These are phyloP conservation scores for Physocephala rufipes DNA, from an alignment of 2,888 invertebrate genomes.

Conservation along the genomic window DNA sequence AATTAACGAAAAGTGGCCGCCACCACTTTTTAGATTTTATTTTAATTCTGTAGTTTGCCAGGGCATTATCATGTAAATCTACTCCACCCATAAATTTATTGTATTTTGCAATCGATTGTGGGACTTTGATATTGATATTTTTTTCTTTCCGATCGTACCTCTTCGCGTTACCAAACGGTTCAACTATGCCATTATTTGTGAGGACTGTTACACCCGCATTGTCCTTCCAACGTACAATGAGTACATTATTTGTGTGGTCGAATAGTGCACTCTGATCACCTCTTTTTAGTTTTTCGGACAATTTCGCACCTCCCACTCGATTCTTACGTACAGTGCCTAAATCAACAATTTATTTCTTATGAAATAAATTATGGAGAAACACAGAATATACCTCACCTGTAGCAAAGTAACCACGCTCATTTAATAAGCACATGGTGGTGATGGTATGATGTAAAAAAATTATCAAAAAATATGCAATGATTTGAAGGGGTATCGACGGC, in stretches of 20 bases:
- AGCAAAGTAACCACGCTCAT: conserved; percentile 12
- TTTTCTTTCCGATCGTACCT: not conserved
- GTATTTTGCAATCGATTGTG: not conserved
- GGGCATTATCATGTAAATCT: no score
- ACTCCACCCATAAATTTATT: conserved; percentile 7
- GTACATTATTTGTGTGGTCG: not conserved
- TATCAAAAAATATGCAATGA: no score
- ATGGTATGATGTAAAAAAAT: no score
- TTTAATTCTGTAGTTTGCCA: no score
- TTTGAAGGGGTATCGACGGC: no score
- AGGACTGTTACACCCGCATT: not conserved
- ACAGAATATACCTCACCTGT: not conserved
- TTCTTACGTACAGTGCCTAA: not conserved
- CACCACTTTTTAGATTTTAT: not conserved
- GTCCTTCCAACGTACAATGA: not conserved
- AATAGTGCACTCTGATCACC: conserved; percentile 3
- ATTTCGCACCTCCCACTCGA: not conserved
- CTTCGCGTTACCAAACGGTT: not conserved
- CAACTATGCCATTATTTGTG: not conserved
- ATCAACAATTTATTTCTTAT: not conserved
- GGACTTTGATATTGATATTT: not conserved
- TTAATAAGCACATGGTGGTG: no score
- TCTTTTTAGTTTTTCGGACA: conserved; percentile 2
- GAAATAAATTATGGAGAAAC: not conserved
- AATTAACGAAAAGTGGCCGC: conserved; percentile 8